Base-by-base conservation (phyloP, 2,113 vertebrate genomes). In the Meleagris gallopavo region DNA sequence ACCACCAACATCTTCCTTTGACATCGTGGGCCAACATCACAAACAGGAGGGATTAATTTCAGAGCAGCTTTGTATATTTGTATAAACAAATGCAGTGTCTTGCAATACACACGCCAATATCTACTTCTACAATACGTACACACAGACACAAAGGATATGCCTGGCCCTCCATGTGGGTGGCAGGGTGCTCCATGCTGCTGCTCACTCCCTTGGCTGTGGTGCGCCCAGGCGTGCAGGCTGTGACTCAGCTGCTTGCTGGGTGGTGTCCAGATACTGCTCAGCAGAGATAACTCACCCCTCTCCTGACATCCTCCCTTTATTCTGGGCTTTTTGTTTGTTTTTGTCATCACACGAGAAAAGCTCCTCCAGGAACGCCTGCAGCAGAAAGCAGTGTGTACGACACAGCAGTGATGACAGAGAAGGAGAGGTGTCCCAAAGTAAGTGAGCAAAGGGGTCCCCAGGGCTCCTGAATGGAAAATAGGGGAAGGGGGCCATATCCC, bases 241-340 rank as follows among this genome's bases (percentile, higher is more conserved):
- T 97, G 97, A 97, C 97, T 97, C 97, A 97, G 96, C 96, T 75
- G 14, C 91, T 15, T 6, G 64, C 89, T 54, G 96, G 97, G 96
- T 95, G 96, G 93, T 65, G 94, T 76, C 76, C 66, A 10, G 82
- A 57, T 18, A 0, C 60, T 97, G 96, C 87, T 94, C 7, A 30
- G 30, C 67, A 66, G 30, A 97, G 96, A 97, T 97, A 97, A 97
- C 38, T 18, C 11, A 5, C 30, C 29, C 24, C 25, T 32, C 45
- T 54, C 10, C 6, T 41, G 11, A 13, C 86, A 96, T 88, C 95
- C 93, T 97, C 75, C 87, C 89, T 95, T 97, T 97, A 96, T 97
- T 96, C 88, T 2, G 11, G 52, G 11, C 40, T 82, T 87, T 97
- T 95, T 97, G 92, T 95, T 96, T 95, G 84, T 41, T 90, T 90